Evolutionary conservation across 2,888 invertebrate species (phyloP).

Genomic region (Allolobophora icterica): DNA sequence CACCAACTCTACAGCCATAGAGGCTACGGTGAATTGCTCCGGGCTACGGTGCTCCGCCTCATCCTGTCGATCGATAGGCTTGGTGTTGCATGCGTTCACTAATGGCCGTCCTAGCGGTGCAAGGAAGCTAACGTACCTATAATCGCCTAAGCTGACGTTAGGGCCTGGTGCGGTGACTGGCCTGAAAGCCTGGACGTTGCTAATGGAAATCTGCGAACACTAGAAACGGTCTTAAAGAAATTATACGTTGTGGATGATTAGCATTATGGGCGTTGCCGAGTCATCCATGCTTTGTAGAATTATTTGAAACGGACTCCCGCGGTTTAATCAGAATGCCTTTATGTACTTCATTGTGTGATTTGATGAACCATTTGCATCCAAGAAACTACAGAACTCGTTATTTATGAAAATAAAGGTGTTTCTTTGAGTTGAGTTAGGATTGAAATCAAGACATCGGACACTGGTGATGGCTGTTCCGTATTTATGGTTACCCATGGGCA

Average conservation of each 20-base stretch:
- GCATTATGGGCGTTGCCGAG: background rate
- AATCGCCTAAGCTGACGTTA: background rate
- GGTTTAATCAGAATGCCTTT: no score
- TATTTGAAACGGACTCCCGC: no score
- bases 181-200: no score
- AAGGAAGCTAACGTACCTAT: background rate
- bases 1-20: background rate
- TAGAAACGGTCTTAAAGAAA: background rate
- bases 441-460: no score
- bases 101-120: background rate
- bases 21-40: background rate
- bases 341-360: no score
- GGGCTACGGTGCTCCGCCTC: background rate
- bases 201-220: no score
- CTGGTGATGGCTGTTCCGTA: background rate
- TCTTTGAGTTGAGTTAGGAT: no score
- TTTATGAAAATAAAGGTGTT: no score
- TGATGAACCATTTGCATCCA: no score
- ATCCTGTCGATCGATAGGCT: background rate
- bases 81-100: background rate
- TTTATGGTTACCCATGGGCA: background rate
- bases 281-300: no score
- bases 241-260: background rate
- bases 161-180: background rate
- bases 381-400: no score